Evolutionary conservation across 2,888 invertebrate genomes (phyloP), one percentile per base, ranked within the genome.

Genomic region (Synergus umbraculus): DNA sequence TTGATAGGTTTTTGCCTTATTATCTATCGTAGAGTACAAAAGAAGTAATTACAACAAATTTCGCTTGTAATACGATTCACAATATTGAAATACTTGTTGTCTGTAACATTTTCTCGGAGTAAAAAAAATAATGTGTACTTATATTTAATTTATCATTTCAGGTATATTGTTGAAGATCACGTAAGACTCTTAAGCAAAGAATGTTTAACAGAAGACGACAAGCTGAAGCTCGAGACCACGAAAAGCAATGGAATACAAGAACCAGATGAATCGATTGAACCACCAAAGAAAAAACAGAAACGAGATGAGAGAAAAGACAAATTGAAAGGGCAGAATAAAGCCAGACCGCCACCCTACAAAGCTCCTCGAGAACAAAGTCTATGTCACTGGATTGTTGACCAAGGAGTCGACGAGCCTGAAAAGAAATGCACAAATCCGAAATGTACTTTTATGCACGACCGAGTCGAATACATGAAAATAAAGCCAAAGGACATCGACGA

Each of bases 361-460:
- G 93, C 94, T 80, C 93, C 93, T 13, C 94, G 93, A 83, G 94
- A 94, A 85, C 92, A 93, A 81, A 96, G 95, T 89, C 93, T 97
- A 5, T 97, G 97, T 88, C 95, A 95, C 7, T 93, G 93, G 87
- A 94, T 96, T 82, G 90, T 95, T 3, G 94, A 94, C 85, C 92
- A 93, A 76, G 89, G 92, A 10, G 92, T 90, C 67, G 93, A 93
- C 3, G 92, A 93, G 78, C 83, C 86, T 0, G 92, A 88, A 87
- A 93, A 90, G 82, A 93, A 93, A 89, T 95, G 94, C 86, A 89
- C 92, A n/a, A 94, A 94, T 86, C 93, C 93, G 58, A 95, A 95
- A 76, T 98, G 98, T 88, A 94, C 93, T 79, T 97, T 95, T 90
- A 93, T 96, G 78, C 98, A 98, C 87, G 95, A 97, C 90, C 93